Conservation (phyloP, 2,113 vertebrate genomes). For the Leuciscus idus region DNA sequence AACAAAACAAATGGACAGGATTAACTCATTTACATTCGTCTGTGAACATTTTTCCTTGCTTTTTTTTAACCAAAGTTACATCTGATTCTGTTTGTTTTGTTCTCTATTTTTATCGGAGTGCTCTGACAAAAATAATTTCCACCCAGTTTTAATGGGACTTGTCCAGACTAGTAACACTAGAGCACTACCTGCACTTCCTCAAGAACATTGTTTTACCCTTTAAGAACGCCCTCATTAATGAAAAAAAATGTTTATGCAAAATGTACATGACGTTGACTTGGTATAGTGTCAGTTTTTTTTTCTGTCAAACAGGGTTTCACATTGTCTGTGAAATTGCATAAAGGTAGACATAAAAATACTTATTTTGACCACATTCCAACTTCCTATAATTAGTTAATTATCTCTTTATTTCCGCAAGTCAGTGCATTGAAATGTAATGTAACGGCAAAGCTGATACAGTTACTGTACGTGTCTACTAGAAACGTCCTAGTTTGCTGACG, state of each 20-base stretch:
- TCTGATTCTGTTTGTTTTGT: slow-evolving; percentile 33
- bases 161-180: slow-evolving; percentile 7
- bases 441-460: neutral
- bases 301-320: neutral
- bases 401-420: slow-evolving; percentile 19
- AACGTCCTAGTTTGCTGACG: slow-evolving; percentile 7
- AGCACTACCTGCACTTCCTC: slow-evolving; percentile 17
- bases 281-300: too few relatives aligned
- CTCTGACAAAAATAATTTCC: slow-evolving; percentile 48
- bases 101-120: slow-evolving; percentile 32
- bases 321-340: neutral
- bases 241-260: slow-evolving; percentile 4
- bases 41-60: slow-evolving; percentile 42
- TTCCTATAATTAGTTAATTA: slow-evolving; percentile 13
- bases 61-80: slow-evolving; percentile 65
- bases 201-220: neutral
- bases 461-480: neutral
- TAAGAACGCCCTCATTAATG: neutral
- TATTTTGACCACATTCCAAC: slow-evolving; percentile 62
- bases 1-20: slow-evolving; percentile 11
- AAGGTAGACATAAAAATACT: neutral
- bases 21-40: neutral
- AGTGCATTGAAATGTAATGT: neutral
- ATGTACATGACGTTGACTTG: neutral
- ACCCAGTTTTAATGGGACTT: slow-evolving; percentile 24